Evolutionary conservation across 2,797 vertebrate genomes (phyloP).

Genomic region (Halcyon chelicuti): DNA sequence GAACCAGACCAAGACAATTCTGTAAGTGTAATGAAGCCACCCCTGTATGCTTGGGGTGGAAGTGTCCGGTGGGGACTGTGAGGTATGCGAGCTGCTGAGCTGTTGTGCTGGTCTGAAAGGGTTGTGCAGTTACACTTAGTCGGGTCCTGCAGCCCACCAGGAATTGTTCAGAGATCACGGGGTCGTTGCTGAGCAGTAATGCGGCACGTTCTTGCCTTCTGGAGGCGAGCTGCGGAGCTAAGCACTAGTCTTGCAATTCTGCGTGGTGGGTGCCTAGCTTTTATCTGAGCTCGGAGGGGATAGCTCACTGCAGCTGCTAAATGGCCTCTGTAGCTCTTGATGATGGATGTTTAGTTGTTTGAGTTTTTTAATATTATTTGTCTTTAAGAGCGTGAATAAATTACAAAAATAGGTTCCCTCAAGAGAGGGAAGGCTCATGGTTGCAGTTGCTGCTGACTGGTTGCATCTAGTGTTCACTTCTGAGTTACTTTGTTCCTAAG

Average conservation of each 20-base stretch:
- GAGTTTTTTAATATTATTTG: neutral
- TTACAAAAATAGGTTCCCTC: neutral
- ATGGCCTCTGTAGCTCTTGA: neutral
- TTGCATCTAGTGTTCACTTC: neutral
- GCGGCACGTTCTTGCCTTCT: neutral
- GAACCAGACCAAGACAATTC: conserved; percentile 80
- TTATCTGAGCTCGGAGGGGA: neutral
- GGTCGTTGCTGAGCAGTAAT: neutral
- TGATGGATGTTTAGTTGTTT: neutral
- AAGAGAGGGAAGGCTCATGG: neutral
- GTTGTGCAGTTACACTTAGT: neutral
- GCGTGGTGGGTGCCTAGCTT: neutral
- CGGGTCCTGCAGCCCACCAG: neutral
- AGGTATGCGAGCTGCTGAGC: neutral
- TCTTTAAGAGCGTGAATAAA: neutral
- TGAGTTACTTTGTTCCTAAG: neutral
- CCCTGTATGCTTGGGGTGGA: neutral
- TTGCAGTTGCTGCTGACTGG: neutral
- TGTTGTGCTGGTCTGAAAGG: neutral
- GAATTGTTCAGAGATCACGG: neutral
- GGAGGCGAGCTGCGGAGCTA: neutral
- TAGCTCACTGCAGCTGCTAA: neutral
- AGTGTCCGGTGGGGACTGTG: neutral
- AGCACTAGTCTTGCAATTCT: neutral
- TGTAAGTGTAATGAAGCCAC: conserved; percentile 76